A percentile compares a stretch with the other conserved stretches of the same genome.
Conservation (phyloP, 2,888 invertebrate genomes). For the Agonopterix heracliana region DNA sequence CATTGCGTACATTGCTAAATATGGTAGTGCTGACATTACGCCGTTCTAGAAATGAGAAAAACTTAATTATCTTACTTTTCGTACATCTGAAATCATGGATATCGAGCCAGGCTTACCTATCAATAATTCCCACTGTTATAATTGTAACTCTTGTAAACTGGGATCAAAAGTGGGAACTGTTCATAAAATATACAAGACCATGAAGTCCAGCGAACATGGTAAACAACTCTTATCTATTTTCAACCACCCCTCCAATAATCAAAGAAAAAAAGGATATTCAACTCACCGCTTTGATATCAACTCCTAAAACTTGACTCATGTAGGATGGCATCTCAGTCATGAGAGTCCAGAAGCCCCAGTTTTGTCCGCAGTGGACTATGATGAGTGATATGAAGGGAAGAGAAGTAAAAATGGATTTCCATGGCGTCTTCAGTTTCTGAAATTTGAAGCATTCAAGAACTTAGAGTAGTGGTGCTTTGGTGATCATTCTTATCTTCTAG, state of each 20-base stretch:
- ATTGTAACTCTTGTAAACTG: too few relatives aligned
- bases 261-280: too few relatives aligned
- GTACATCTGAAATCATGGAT: too few relatives aligned
- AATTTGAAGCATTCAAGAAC: conserved; percentile 1
- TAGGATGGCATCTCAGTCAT: conserved; percentile 80
- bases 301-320: conserved; percentile 71
- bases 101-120: too few relatives aligned
- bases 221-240: too few relatives aligned
- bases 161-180: too few relatives aligned
- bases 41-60: conserved; percentile 69
- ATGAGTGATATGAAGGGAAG: conserved; percentile 69
- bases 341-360: conserved; percentile 81
- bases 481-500: too few relatives aligned
- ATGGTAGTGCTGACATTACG: conserved; percentile 80
- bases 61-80: not conserved
- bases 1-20: conserved; percentile 80
- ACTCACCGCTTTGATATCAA: conserved; percentile 68
- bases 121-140: too few relatives aligned
- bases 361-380: conserved; percentile 76
- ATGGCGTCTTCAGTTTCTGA: conserved; percentile 60
- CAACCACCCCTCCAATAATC: too few relatives aligned
- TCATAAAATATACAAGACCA: too few relatives aligned
- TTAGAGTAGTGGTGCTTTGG: too few relatives aligned
- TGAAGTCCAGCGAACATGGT: too few relatives aligned
- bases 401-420: conserved; percentile 75